phyloP scores from a whole-genome alignment of 2,888 invertebrate genomes.

The Scelioninae gen. 2 region DNA sequence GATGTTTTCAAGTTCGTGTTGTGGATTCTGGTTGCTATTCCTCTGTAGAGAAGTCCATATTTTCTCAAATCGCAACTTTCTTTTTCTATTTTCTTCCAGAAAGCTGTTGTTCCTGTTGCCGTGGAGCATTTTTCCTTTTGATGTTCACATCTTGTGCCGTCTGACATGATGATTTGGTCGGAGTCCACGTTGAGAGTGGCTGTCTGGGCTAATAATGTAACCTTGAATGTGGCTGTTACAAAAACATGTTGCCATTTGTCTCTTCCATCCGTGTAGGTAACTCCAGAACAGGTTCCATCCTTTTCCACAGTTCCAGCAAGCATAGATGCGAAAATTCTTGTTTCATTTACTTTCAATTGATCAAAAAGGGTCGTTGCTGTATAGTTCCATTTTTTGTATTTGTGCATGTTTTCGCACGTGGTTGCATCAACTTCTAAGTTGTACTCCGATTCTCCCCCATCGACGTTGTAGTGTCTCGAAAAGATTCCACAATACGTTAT shows the following conservation, averaged over 20 bases:
- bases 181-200: no score
- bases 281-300: neutral
- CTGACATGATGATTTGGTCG: neutral
- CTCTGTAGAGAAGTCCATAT: neutral
- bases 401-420: constrained; percentile 13
- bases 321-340: neutral
- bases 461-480: neutral
- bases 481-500: constrained; percentile 11
- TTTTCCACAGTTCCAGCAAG: neutral
- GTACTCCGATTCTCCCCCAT: constrained; percentile 1
- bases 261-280: neutral
- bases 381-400: neutral
- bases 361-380: neutral
- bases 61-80: neutral
- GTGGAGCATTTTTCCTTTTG: neutral
- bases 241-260: neutral
- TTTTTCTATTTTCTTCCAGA: neutral
- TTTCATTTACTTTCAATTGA: neutral
- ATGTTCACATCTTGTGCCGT: neutral
- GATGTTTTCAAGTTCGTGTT: neutral
- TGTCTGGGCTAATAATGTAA: no score
- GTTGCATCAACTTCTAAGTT: neutral
- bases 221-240: neutral
- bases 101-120: no score
- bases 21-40: neutral